Evolutionary conservation across 2,797 vertebrate genomes (phyloP).

Genomic region (Saxicola maurus): DNA sequence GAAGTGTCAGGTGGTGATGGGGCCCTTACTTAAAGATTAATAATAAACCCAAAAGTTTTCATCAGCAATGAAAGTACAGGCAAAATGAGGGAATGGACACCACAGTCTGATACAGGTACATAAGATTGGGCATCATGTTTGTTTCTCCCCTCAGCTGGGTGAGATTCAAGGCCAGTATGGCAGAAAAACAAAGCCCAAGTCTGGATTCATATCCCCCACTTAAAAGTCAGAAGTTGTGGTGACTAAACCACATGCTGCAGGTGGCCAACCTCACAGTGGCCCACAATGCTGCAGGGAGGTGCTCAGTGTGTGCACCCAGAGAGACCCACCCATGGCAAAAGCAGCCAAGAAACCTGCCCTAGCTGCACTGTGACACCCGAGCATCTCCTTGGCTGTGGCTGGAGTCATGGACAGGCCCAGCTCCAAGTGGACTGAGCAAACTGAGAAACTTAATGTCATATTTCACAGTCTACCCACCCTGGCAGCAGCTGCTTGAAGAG

Average conservation of each 20-base stretch:
- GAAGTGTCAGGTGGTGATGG: not conserved
- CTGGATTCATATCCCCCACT: not conserved
- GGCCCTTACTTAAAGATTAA: not conserved
- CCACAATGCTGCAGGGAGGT: not conserved
- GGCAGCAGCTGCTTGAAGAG: not conserved
- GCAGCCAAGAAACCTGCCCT: not conserved
- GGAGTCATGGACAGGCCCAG: not conserved
- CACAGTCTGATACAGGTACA: not conserved
- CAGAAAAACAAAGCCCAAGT: not conserved
- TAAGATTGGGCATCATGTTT: rapidly evolving
- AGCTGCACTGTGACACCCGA: not conserved
- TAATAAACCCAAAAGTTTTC: not conserved
- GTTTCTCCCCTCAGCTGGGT: not conserved
- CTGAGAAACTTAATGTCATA: not conserved
- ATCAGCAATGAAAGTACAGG: not conserved
- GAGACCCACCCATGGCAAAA: not conserved
- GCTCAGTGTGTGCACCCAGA: rapidly evolving
- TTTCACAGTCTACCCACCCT: not conserved
- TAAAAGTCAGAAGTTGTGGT: rapidly evolving
- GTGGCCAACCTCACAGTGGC: not conserved
- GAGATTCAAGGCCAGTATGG: not conserved
- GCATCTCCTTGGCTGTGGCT: not conserved
- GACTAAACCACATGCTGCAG: not conserved
- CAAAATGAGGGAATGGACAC: not conserved
- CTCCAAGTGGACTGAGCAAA: not conserved